Evolutionary conservation across 2,888 invertebrate species (phyloP).

Genomic region (Barypeithes pellucidus): DNA sequence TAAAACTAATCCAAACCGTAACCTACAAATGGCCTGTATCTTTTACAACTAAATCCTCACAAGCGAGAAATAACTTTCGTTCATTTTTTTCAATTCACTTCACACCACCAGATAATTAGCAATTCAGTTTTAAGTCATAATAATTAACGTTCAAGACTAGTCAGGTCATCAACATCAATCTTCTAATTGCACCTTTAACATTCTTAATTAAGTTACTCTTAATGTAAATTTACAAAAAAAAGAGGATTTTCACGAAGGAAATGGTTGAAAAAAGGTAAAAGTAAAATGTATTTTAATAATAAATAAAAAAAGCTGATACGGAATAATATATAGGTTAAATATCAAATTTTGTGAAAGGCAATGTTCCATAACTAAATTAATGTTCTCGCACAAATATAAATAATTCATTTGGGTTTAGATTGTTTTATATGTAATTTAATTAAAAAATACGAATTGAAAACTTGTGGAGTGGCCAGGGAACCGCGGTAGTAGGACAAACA

Average conservation of each 20-base stretch:
- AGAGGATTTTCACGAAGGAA: constrained; percentile 4
- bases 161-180: constrained; percentile 28
- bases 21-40: constrained; percentile 29
- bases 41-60: constrained; percentile 33
- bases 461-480: too few species aligned
- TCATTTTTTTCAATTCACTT: constrained; percentile 47
- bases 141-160: constrained; percentile 22
- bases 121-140: constrained; percentile 25
- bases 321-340: constrained; percentile 18
- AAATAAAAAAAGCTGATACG: neutral
- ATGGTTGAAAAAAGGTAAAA: constrained; percentile 4
- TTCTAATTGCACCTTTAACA: constrained; percentile 19
- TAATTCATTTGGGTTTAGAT: neutral
- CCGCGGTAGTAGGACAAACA: too few species aligned
- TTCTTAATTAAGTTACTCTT: constrained; percentile 14
- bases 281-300: too few species aligned
- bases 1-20: constrained; percentile 25
- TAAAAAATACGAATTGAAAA: neutral
- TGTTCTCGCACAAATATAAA: constrained; percentile 5
- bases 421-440: neutral
- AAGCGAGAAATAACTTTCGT: constrained; percentile 46
- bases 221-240: neutral
- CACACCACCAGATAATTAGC: constrained; percentile 47
- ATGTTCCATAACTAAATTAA: constrained; percentile 14
- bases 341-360: constrained; percentile 28